Conservation (phyloP, 2,797 vertebrate species). For the Kryptolebias ocellatus region DNA sequence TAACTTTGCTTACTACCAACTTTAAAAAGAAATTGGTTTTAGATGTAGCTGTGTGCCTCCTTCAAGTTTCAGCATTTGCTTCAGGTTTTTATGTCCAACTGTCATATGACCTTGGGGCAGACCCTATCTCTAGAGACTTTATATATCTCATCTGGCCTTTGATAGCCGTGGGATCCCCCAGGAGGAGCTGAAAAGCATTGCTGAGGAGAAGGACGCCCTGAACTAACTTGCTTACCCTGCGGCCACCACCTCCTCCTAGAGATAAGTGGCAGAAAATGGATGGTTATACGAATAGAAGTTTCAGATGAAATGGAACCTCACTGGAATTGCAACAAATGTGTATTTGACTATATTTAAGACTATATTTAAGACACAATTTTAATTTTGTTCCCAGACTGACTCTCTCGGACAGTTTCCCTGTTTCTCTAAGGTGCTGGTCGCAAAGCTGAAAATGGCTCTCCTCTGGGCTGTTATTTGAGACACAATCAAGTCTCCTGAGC, state of each 20-base stretch:
- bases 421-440: constrained; percentile 34
- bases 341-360: constrained; percentile 1
- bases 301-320: background rate
- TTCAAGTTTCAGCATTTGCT: constrained; percentile 1
- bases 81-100: constrained; percentile 7
- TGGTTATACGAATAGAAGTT: constrained; percentile 4
- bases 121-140: constrained; percentile 10
- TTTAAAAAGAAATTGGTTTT: constrained; percentile 19
- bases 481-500: constrained; percentile 65
- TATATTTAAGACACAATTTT: background rate
- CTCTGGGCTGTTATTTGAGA: constrained; percentile 69
- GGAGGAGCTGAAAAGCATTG: constrained; percentile 7
- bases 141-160: constrained; percentile 14
- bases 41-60: constrained; percentile 7
- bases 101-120: constrained; percentile 9
- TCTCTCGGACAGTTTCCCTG: constrained; percentile 16
- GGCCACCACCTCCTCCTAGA: constrained; percentile 1
- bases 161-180: constrained; percentile 19
- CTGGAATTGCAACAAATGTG: background rate
- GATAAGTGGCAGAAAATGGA: constrained; percentile 8
- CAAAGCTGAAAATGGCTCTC: constrained; percentile 55
- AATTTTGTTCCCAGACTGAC: background rate
- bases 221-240: constrained; percentile 15
- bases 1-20: constrained; percentile 1
- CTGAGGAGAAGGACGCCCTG: constrained; percentile 4